phyloP scores from a whole-genome alignment of 1,140 invertebrate genomes.

The Amyelois transitella region DNA sequence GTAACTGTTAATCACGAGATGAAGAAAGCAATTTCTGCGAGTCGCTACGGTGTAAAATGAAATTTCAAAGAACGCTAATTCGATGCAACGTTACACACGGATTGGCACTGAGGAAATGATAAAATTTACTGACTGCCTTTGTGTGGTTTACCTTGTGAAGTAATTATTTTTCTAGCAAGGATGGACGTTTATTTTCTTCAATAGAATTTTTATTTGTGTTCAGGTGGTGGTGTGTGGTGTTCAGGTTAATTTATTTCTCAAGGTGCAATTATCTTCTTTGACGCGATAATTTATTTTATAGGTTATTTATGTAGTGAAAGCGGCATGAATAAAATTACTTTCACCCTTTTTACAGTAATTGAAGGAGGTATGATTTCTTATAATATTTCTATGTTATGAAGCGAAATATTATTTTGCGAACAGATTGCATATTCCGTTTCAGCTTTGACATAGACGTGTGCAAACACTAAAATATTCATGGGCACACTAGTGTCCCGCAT shows the following conservation, averaged over 20 bases:
- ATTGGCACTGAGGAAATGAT: not conserved
- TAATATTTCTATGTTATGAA: not conserved
- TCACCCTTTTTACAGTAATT: too few species aligned
- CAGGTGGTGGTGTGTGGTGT: not conserved
- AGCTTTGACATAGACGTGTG: not conserved
- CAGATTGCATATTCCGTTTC: not conserved
- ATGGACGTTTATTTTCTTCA: too few species aligned
- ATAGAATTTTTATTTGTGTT: not conserved
- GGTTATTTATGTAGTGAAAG: too few species aligned
- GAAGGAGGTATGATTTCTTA: too few species aligned
- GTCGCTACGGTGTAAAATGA: not conserved
- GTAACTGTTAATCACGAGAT: slow-evolving; percentile 3
- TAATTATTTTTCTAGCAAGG: too few species aligned
- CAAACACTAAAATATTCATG: not conserved
- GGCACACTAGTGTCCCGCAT: not conserved
- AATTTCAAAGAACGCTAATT: not conserved
- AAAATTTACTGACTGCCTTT: not conserved
- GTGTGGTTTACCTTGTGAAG: not conserved
- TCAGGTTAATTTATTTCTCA: too few species aligned
- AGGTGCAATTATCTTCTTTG: too few species aligned
- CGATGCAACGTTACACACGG: not conserved
- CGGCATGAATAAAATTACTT: too few species aligned
- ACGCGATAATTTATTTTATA: too few species aligned
- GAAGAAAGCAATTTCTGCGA: not conserved
- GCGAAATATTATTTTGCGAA: not conserved